Percentiles rank a stretch among this genome's conserved stretches.
Conservation (phyloP, 1,140 invertebrate genomes). For the Manduca sexta region DNA sequence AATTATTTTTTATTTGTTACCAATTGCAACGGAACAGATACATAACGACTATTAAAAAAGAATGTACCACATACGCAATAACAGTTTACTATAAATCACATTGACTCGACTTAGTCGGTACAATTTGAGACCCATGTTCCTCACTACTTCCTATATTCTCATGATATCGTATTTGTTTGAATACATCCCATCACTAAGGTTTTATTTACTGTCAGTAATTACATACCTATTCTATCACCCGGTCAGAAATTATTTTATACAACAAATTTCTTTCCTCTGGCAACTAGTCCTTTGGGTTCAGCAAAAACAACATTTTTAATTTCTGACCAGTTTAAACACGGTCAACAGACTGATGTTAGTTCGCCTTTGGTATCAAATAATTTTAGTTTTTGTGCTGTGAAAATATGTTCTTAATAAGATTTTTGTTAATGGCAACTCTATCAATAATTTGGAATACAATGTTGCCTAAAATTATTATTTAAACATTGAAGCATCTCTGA, state of each 20-base stretch:
- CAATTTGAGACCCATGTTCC: conserved; percentile 46
- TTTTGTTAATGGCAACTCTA: not conserved
- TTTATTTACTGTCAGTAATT: conserved; percentile 9
- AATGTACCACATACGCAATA: conserved; percentile 17
- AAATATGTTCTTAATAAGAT: too few species aligned
- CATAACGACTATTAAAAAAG: not conserved
- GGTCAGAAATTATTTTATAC: conserved; percentile 6
- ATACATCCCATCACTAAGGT: conserved; percentile 14
- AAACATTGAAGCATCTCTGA: too few species aligned
- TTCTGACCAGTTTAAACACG: not conserved
- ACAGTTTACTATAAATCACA: conserved; percentile 32
- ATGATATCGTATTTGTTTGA: not conserved
- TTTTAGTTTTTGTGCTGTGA: not conserved
- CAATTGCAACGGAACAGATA: too few species aligned
- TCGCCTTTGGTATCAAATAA: conserved; percentile 1
- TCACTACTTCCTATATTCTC: conserved; percentile 5
- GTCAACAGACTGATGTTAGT: not conserved
- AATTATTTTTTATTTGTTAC: too few species aligned
- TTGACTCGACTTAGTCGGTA: conserved; percentile 46
- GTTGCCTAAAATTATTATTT: not conserved
- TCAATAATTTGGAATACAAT: not conserved
- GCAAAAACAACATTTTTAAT: not conserved
- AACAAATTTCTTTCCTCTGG: too few species aligned
- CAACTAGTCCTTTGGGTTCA: too few species aligned
- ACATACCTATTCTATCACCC: not conserved